Evolutionary conservation across 2,888 invertebrate species (phyloP).

Genomic region (Hydropsyche betteni): DNA sequence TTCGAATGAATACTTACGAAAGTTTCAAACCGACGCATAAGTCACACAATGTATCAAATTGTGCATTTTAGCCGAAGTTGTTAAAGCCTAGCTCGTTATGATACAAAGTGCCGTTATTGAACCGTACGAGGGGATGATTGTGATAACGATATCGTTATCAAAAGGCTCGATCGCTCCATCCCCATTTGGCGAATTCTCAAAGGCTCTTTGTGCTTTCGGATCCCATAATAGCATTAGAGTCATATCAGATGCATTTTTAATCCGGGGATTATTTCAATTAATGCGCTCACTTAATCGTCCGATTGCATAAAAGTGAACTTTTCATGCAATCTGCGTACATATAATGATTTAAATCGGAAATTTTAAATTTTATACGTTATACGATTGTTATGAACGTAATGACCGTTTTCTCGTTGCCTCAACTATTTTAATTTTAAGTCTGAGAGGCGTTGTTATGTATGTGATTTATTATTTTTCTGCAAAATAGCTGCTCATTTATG

Average conservation of each 20-base stretch:
- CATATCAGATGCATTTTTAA: constrained; percentile 47
- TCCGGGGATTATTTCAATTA: constrained; percentile 48
- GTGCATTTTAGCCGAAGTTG: not conserved
- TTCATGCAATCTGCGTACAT: not conserved
- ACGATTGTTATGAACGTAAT: too few species aligned
- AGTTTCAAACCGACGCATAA: not conserved
- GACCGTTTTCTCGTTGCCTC: too few species aligned
- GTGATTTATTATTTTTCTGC: too few species aligned
- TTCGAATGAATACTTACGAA: not conserved
- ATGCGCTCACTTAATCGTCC: constrained; percentile 32
- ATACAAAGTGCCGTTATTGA: constrained; percentile 38
- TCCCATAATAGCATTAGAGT: constrained; percentile 37
- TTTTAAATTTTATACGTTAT: too few species aligned
- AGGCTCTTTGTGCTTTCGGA: constrained; percentile 31
- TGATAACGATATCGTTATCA: constrained; percentile 39
- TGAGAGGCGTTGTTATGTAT: too few species aligned
- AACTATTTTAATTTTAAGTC: too few species aligned
- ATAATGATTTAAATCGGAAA: too few species aligned
- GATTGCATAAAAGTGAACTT: constrained; percentile 15
- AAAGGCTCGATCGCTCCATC: constrained; percentile 29
- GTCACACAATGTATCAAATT: constrained; percentile 14
- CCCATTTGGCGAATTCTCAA: constrained; percentile 24
- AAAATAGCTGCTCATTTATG: not conserved
- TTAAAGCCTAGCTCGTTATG: constrained; percentile 28
- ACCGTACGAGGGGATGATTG: constrained; percentile 20